phyloP scores from a whole-genome alignment of 2,113 vertebrate genomes.

The Octodon degus region DNA sequence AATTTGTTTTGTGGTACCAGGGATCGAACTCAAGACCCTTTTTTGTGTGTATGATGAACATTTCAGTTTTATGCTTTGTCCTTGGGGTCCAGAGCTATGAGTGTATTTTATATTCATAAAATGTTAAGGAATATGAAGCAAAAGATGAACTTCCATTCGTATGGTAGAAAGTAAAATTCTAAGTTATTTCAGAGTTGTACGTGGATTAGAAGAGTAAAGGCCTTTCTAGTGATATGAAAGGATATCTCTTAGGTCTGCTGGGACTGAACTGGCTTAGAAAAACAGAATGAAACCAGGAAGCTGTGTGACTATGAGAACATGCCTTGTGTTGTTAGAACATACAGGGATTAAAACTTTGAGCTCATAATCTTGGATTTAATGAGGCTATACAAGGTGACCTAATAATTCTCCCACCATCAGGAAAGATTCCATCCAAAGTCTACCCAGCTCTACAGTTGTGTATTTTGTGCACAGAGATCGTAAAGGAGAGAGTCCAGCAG shows the following conservation, averaged over 20 bases:
- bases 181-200: neutral
- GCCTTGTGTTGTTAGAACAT: neutral
- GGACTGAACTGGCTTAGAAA: neutral
- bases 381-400: neutral
- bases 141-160: neutral
- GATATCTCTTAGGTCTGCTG: neutral
- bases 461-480: neutral
- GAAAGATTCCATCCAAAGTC: neutral
- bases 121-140: neutral
- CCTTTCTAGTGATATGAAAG: neutral
- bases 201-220: neutral
- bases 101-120: neutral
- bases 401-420: neutral
- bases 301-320: neutral
- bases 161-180: neutral
- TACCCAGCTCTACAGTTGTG: neutral
- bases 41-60: neutral
- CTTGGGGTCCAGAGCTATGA: neutral
- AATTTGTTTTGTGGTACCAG: neutral
- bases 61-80: neutral
- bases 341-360: neutral
- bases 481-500: neutral
- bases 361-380: neutral
- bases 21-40: too few species aligned
- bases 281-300: neutral